A percentile compares a stretch with the other conserved stretches of the same genome.
phyloP scores from a whole-genome alignment of 2,888 invertebrate species.

The Tuberolachnus salignus region DNA sequence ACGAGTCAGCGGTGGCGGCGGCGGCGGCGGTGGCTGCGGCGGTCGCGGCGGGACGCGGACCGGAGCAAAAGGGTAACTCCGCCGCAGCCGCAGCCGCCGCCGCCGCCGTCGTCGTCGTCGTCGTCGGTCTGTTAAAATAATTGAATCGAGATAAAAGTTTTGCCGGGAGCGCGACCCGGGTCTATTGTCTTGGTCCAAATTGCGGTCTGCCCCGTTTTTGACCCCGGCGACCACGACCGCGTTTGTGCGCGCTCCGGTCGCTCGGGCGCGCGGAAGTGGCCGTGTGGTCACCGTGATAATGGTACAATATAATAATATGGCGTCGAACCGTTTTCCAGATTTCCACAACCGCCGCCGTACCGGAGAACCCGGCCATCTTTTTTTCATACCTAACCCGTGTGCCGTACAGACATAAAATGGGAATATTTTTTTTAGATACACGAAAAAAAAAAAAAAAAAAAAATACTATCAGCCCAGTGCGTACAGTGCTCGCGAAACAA shows the following conservation, averaged over 20 bases:
- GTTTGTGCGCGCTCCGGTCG: no score
- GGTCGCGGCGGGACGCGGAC: background rate
- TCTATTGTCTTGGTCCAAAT: conserved; percentile 54
- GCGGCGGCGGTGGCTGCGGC: no score
- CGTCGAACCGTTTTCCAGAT: no score
- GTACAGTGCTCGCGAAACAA: no score
- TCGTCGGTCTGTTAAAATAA: conserved; percentile 56
- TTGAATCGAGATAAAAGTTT: conserved; percentile 57
- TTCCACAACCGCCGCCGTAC: no score
- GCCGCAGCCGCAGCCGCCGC: conserved; percentile 20
- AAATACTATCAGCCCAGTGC: no score
- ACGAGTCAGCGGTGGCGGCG: conserved; percentile 18
- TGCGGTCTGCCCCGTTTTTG: conserved; percentile 47
- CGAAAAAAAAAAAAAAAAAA: no score
- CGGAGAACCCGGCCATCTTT: no score
- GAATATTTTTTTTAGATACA: no score
- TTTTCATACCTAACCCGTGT: no score
- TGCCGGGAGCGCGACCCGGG: conserved; percentile 44
- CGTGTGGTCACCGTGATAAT: background rate
- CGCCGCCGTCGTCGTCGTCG: conserved; percentile 37
- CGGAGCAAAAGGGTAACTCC: background rate
- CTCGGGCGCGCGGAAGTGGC: background rate
- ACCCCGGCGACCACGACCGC: conserved; percentile 8
- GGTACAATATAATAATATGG: background rate
- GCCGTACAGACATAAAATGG: no score